Conservation (phyloP, 2,113 vertebrate genomes). For the Oplegnathus fasciatus region DNA sequence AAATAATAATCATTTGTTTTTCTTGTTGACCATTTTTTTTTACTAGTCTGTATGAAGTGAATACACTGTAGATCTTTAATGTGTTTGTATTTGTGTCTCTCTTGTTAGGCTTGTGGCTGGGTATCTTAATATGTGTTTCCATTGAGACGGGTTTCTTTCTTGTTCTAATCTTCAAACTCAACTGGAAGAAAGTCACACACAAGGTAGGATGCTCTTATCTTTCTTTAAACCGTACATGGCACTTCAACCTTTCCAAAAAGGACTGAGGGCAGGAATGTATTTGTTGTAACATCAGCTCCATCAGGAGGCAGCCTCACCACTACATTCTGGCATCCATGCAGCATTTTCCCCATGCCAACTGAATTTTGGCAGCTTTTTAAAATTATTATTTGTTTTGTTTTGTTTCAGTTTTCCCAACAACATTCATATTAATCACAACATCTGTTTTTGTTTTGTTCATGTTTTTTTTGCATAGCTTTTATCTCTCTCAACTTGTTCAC, state of each 20-base stretch:
- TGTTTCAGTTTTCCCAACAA: not conserved
- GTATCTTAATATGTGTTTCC: slow-evolving; percentile 82
- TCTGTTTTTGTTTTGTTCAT: not conserved
- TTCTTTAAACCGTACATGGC: not conserved
- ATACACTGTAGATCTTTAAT: not conserved
- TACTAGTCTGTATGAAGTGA: not conserved
- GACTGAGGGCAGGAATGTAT: not conserved
- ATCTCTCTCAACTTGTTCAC: not conserved
- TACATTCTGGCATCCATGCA: not conserved
- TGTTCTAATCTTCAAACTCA: slow-evolving; percentile 84
- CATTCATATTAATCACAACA: not conserved
- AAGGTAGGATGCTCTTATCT: slow-evolving; percentile 81
- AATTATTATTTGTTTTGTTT: not conserved
- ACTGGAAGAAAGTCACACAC: slow-evolving; percentile 89
- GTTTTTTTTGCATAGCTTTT: not conserved
- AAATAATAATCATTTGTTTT: not conserved
- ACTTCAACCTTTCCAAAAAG: not conserved
- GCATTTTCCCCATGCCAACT: not conserved
- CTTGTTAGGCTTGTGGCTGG: slow-evolving; percentile 89
- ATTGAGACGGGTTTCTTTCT: slow-evolving; percentile 85
- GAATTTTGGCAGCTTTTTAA: not conserved
- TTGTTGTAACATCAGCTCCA: not conserved
- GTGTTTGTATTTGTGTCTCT: slow-evolving; percentile 17
- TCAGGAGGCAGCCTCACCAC: not conserved
- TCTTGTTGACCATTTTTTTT: not conserved